Evolutionary conservation across 2,888 invertebrate species (phyloP), one percentile per base, ranked within the genome.

Genomic region (Drosophila subsilvestris): DNA sequence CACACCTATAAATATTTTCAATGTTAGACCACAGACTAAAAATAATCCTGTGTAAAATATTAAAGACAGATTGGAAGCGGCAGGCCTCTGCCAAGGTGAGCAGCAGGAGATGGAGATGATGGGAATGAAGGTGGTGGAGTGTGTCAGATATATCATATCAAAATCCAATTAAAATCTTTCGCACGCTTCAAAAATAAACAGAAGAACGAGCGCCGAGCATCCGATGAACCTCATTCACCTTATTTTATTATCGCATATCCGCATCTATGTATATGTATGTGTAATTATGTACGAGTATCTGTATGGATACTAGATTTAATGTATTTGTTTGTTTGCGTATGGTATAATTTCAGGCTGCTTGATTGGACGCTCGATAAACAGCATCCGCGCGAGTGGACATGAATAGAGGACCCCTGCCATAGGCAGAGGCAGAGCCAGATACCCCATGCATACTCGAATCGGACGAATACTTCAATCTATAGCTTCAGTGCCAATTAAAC

Each of bases 81-180:
- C 68, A 65, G 63, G 63, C 66, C 57, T 70, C 49, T 61, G 71
- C 67, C 68, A 68, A 69, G 58, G 67, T 66, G 70, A 69, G 47
- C 18, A 12, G n/a, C 44, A 50, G 37, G 43, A 43, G 12, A 47
- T 49, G 66, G 22, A 49, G 66, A 65, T 45, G 47, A 47, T 56
- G 27, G 57, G n/a, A 44, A 47, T 67, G 65, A n/a, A 43, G 65
- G 65, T 47, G 32, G 61, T 50, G 69, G 63, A 22, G 50, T 44
- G 56, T 37, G 42, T 56, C 55, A 68, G 63, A 44, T 68, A 67
- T 48, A 18, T 67, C 75, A 80, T 76, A 86, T 84, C 80, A 83
- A 80, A 84, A 88, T 88, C 83, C 78, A 85, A 88, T 85, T 83
- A 85, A 86, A 80, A 86, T 83, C 76, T 67, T 83, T 80, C 59